Base-by-base conservation (phyloP, 2,888 invertebrate genomes). In the Apoderus coryli region DNA sequence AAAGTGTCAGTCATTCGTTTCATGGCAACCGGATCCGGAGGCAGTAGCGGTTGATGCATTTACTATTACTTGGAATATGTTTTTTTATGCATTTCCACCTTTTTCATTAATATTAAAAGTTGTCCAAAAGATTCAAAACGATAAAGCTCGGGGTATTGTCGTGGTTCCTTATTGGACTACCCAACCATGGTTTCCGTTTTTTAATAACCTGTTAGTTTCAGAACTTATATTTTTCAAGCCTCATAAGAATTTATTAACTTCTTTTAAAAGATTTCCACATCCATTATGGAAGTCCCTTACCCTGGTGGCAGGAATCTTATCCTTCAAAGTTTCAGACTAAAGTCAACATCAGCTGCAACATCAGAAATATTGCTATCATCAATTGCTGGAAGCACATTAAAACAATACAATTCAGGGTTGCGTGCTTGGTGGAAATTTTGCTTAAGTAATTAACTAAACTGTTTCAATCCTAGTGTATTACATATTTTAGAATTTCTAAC, bases 261-360 rank as follows among this genome's bases (percentile, higher is more conserved):
- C 19, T 19, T n/a, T n/a, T 19, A 6, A 19, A n/a, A 19, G 19
- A 6, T n/a, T 6, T n/a, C n/a, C 19, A 7, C 31, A 31, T 11
- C 31, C 31, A 14, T 13, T 31, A 31, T 31, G 27, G 26, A 19
- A n/a, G 14, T 6, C 13, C 4, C 36, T 38, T 38, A 28, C 34
- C 32, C 37, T 39, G 37, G 35, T 39, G 22, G 37, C 28, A 22
- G 35, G 39, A 11, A 24, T 23, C 32, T 39, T 39, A 38, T 39
- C 35, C n/a, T 14, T 23, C 16, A 35, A 35, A 31, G 25, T 9
- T 25, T 39, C 3, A 11, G 22, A 26, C 14, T 31, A 33, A 16
- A 29, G 5, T 15, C 25, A 5, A 25, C 33, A 10, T 37, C 36
- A 10, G 19, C 15, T 9, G 7, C 16, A 19, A 13, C 36, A 10